Percentiles rank a stretch among this genome's conserved stretches.
phyloP scores from a whole-genome alignment of 2,113 vertebrate species.

The Tympanuchus pallidicinctus region DNA sequence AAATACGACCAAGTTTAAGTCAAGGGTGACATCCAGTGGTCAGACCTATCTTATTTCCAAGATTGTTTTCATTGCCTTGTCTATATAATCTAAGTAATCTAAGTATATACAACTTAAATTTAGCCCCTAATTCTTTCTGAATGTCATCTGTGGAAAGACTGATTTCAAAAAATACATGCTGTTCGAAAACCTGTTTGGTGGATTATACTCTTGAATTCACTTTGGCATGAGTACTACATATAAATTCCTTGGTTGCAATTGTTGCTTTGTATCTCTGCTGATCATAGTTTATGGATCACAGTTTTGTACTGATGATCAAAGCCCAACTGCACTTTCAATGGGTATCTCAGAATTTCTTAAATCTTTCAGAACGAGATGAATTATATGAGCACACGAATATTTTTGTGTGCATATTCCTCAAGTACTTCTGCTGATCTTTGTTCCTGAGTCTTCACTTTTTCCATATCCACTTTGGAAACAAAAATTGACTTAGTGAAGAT shows the following conservation, averaged over 20 bases:
- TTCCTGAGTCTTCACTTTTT: background rate
- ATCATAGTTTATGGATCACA: background rate
- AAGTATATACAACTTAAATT: background rate
- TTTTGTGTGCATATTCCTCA: background rate
- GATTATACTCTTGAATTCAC: background rate
- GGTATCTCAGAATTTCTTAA: background rate
- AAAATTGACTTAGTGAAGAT: background rate
- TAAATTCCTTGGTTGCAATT: background rate
- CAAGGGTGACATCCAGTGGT: constrained; percentile 47
- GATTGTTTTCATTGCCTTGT: background rate
- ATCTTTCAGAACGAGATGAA: background rate
- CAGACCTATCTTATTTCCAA: background rate
- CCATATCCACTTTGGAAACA: background rate
- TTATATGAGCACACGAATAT: background rate
- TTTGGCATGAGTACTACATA: background rate
- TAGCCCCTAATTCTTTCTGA: background rate
- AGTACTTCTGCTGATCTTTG: background rate
- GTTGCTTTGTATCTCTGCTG: background rate
- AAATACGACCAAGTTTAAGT: background rate
- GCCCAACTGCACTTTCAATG: background rate
- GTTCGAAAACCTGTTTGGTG: background rate
- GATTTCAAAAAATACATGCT: background rate
- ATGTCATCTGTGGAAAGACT: background rate
- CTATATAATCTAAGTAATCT: background rate
- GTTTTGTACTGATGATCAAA: background rate